Percentiles rank a stretch among this genome's conserved stretches.
Conservation (phyloP, 1,140 invertebrate genomes). For the Zaprionus capensis region DNA sequence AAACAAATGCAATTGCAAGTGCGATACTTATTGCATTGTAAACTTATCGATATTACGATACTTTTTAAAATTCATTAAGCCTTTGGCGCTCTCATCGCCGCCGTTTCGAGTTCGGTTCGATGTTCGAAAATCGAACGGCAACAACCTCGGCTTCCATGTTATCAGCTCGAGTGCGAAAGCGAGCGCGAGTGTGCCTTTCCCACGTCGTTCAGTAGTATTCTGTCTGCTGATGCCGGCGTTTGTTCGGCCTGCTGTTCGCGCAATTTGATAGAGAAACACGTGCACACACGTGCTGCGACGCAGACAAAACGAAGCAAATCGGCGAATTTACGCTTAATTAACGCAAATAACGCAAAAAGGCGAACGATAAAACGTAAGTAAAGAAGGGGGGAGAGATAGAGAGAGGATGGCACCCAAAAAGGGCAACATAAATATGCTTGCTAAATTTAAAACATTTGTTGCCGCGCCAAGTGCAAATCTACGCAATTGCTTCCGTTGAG, state of each 20-base stretch:
- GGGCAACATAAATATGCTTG: neutral
- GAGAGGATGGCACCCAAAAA: neutral
- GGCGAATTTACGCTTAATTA: conserved; percentile 1
- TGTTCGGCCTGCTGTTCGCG: neutral
- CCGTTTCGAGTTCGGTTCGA: neutral
- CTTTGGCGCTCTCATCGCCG: neutral
- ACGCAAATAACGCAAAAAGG: neutral
- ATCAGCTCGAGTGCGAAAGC: neutral
- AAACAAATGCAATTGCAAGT: neutral
- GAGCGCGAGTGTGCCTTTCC: neutral
- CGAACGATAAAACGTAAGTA: neutral
- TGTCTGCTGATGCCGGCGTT: conserved; percentile 5
- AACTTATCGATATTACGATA: conserved; percentile 5
- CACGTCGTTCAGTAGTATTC: conserved; percentile 5
- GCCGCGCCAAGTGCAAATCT: neutral
- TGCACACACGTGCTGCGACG: conserved; percentile 6
- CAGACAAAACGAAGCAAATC: conserved; percentile 2
- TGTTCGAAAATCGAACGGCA: neutral
- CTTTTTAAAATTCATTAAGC: neutral
- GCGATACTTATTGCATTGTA: conserved; percentile 2
- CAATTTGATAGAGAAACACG: conserved; percentile 1
- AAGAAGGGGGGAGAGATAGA: neutral
- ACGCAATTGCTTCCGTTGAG: neutral
- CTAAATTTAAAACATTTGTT: conserved; percentile 2
- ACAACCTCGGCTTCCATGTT: conserved; percentile 3